Conservation (phyloP, 2,888 invertebrate genomes). For the Galeruca laticollis region DNA sequence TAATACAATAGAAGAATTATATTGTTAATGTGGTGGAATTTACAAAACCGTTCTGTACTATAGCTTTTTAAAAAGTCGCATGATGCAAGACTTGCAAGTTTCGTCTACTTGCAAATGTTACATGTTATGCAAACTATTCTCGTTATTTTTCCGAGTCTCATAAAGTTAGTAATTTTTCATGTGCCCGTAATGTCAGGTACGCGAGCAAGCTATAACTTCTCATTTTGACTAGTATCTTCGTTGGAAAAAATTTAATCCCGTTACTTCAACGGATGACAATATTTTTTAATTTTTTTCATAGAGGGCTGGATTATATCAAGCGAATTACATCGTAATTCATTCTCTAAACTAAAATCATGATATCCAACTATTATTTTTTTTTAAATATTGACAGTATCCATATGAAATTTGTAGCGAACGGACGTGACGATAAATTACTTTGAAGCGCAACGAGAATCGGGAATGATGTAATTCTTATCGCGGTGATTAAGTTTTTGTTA, state of each 20-base stretch:
- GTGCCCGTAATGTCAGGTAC: neutral
- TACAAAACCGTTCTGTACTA: neutral
- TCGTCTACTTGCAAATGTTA: neutral
- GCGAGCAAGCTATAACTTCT: constrained; percentile 1
- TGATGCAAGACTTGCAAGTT: neutral
- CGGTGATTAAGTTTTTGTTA: no score
- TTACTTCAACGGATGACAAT: neutral
- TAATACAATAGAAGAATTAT: no score
- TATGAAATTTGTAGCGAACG: no score
- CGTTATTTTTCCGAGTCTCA: neutral
- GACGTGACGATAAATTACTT: no score
- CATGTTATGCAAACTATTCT: neutral
- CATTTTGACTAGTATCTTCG: neutral
- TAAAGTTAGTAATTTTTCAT: constrained; percentile 3
- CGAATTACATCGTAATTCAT: no score
- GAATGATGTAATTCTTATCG: no score
- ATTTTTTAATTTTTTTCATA: neutral
- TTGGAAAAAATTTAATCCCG: neutral
- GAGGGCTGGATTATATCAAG: no score
- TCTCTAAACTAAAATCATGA: no score
- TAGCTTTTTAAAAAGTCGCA: neutral
- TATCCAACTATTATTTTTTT: no score
- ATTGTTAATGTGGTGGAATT: no score
- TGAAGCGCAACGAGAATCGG: no score
- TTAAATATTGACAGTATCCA: no score